Percentiles rank a stretch among this genome's conserved stretches.
Evolutionary conservation across 2,888 invertebrate species (phyloP).

Genomic region (Caradrina kadenii): DNA sequence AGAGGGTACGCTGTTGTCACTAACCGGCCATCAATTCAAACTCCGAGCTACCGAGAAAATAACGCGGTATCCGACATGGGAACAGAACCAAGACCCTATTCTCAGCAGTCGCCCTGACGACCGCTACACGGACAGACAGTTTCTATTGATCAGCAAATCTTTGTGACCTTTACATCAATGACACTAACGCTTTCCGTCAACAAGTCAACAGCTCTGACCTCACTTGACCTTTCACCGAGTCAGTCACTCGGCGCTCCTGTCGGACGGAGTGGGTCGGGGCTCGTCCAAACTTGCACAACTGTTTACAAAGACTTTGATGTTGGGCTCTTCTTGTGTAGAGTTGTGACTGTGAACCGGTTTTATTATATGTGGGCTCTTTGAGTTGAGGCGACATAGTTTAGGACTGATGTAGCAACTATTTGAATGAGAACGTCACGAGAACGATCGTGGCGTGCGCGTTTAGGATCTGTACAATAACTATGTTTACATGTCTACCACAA

Average conservation of each 20-base stretch:
- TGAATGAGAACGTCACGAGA: neutral
- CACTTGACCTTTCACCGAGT: neutral
- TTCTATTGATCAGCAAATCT: neutral
- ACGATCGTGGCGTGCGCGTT: no score
- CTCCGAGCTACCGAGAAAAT: no score
- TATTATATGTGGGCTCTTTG: neutral
- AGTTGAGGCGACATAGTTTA: neutral
- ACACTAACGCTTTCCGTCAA: neutral
- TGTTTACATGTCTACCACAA: no score
- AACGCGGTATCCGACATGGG: no score
- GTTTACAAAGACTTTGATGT: conserved; percentile 22
- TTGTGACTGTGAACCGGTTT: conserved; percentile 1
- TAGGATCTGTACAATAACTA: no score
- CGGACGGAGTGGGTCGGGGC: neutral
- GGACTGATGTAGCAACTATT: neutral
- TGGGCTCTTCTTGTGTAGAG: neutral
- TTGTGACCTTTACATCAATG: neutral
- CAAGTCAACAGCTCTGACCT: conserved; percentile 6
- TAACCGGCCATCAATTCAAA: no score
- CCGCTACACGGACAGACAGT: neutral
- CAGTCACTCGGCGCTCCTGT: neutral
- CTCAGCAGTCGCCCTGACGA: neutral
- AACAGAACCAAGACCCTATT: neutral
- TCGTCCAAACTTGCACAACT: conserved; percentile 4
- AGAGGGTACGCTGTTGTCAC: no score